A percentile compares a stretch with the other conserved stretches of the same genome.
These are phyloP conservation scores for Aepyceros melampus DNA, from an alignment of 2,113 vertebrate species.

Conservation along the genomic window DNA sequence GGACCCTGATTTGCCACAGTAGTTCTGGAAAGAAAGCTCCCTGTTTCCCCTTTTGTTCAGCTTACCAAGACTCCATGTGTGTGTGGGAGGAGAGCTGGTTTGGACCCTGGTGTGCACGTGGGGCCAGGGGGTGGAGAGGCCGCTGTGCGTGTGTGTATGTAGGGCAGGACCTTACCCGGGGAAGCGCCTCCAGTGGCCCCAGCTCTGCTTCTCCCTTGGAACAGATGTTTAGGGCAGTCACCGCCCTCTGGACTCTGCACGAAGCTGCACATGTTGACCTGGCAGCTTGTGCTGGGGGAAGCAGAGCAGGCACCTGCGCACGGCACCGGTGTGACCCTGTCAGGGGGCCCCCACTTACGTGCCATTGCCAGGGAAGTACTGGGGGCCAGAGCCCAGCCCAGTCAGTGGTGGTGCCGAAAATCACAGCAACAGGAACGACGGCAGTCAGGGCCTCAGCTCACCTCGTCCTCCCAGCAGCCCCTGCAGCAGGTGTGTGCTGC, in stretches of 20 bases:
- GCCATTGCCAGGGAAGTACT: background rate
- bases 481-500: background rate
- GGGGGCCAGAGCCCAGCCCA: background rate
- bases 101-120: background rate
- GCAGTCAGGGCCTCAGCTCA: accelerated
- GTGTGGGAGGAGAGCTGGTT: background rate
- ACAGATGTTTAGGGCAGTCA: accelerated
- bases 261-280: accelerated
- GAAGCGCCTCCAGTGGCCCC: accelerated
- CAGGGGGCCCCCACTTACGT: no score
- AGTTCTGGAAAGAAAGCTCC: background rate
- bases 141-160: background rate
- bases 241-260: background rate
- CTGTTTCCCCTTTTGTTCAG: no score
- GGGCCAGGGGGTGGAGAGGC: no score
- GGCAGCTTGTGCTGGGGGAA: background rate
- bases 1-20: background rate
- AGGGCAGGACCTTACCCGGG: background rate
- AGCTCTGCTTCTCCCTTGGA: background rate
- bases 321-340: no score
- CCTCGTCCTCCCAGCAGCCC: background rate
- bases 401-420: background rate
- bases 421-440: accelerated
- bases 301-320: background rate
- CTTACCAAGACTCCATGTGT: background rate